These are phyloP conservation scores for Calidris pygmaea DNA, from an alignment of 2,113 vertebrate genomes.

Conservation along the genomic window DNA sequence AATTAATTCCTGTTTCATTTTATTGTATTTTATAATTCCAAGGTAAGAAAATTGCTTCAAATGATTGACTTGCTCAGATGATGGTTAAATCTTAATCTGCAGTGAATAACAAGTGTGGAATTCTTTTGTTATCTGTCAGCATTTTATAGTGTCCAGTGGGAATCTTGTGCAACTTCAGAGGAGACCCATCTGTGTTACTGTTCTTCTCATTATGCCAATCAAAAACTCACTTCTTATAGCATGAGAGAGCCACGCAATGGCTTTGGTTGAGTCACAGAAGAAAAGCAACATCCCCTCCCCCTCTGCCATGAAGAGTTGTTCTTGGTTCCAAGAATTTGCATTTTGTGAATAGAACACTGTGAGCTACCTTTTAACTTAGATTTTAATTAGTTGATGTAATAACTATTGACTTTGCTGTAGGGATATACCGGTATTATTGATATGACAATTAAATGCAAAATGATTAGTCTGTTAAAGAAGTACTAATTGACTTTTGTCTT, in stretches of 20 bases:
- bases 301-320: neutral
- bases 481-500: constrained; percentile 68
- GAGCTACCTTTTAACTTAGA: constrained; percentile 58
- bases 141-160: constrained; percentile 72
- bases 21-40: neutral
- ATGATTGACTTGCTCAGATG: constrained; percentile 3
- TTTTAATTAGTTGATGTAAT: constrained; percentile 73
- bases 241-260: neutral
- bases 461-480: constrained; percentile 67
- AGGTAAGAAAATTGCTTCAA: constrained; percentile 23
- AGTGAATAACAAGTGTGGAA: constrained; percentile 51
- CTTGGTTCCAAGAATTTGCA: constrained; percentile 12
- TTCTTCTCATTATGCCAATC: constrained; percentile 58
- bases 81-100: constrained; percentile 76
- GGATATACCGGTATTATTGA: constrained; percentile 64
- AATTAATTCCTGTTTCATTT: neutral
- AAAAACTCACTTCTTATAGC: constrained; percentile 38
- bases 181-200: constrained; percentile 58
- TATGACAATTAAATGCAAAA: constrained; percentile 73
- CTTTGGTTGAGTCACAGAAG: neutral
- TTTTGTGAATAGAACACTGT: constrained; percentile 40
- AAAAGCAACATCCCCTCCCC: neutral
- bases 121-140: constrained; percentile 68
- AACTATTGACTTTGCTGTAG: constrained; percentile 66
- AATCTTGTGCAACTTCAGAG: constrained; percentile 61